A percentile compares a stretch with the other conserved stretches of the same genome.
phyloP scores from a whole-genome alignment of 2,113 vertebrate species.

The Geococcyx californianus region DNA sequence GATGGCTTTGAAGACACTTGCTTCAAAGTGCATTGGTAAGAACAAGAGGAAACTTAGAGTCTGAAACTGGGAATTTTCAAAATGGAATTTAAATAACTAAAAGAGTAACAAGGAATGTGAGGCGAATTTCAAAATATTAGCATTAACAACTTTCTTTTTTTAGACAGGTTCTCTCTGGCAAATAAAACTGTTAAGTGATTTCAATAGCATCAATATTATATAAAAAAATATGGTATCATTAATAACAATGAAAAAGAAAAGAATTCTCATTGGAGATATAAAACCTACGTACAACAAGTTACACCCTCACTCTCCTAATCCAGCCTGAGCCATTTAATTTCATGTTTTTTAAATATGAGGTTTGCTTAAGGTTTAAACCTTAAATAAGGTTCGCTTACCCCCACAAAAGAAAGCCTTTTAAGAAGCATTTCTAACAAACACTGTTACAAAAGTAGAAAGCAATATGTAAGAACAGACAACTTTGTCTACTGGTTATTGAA shows the following conservation, averaged over 20 bases:
- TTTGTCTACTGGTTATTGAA: conserved; percentile 6
- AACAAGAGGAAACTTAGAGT: neutral
- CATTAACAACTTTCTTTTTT: neutral
- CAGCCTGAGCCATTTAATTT: conserved; percentile 33
- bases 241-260: conserved; percentile 39
- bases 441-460: neutral
- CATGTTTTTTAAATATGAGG: neutral
- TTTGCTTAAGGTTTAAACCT: too few relatives aligned
- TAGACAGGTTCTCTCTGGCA: conserved; percentile 38
- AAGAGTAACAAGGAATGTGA: conserved; percentile 28
- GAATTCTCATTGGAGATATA: neutral
- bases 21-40: neutral
- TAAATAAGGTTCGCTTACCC: too few relatives aligned
- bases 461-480: neutral
- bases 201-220: conserved; percentile 42
- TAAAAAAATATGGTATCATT: conserved; percentile 36
- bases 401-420: neutral
- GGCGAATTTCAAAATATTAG: conserved; percentile 52
- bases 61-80: conserved; percentile 31
- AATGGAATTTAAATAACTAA: conserved; percentile 23
- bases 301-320: conserved; percentile 2
- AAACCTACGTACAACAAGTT: conserved; percentile 25
- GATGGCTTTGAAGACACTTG: neutral
- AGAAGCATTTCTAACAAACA: neutral
- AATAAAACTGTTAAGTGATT: conserved; percentile 44